Evolutionary conservation across 2,797 vertebrate genomes (phyloP).

Genomic region (Telmatherina bonti): DNA sequence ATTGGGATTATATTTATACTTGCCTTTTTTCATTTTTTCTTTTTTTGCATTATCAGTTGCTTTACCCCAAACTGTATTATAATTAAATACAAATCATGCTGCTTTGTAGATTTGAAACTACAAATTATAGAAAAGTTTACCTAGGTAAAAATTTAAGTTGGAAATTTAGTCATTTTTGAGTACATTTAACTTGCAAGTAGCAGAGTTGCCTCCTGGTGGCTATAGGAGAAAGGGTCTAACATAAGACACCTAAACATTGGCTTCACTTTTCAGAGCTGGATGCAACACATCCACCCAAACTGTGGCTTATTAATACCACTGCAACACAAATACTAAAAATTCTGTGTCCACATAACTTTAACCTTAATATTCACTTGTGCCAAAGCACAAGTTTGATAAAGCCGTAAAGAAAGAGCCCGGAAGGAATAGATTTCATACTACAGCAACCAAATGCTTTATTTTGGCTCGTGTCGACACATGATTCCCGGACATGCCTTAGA

Average conservation of each 20-base stretch:
- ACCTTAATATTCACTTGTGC: conserved; percentile 14
- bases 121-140: not conserved
- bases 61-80: not conserved
- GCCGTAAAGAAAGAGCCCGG: conserved; percentile 14
- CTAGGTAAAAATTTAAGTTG: not conserved
- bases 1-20: not conserved
- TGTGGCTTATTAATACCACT: not conserved
- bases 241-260: no score
- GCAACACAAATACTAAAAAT: not conserved
- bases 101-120: not conserved
- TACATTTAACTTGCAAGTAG: not conserved
- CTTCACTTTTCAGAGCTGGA: not conserved
- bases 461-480: conserved; percentile 33
- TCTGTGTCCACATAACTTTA: conserved; percentile 17
- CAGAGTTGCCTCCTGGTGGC: not conserved
- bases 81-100: not conserved
- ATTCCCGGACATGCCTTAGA: conserved; percentile 53
- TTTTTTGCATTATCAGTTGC: no score
- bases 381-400: conserved; percentile 18
- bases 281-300: not conserved
- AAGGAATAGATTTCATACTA: conserved; percentile 51
- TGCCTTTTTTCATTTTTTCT: no score
- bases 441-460: conserved; percentile 50
- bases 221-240: no score
- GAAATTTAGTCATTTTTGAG: no score